Evolutionary conservation across 2,113 vertebrate genomes (phyloP), one percentile per base, ranked within the genome.

Genomic region (Odocoileus hemionus): DNA sequence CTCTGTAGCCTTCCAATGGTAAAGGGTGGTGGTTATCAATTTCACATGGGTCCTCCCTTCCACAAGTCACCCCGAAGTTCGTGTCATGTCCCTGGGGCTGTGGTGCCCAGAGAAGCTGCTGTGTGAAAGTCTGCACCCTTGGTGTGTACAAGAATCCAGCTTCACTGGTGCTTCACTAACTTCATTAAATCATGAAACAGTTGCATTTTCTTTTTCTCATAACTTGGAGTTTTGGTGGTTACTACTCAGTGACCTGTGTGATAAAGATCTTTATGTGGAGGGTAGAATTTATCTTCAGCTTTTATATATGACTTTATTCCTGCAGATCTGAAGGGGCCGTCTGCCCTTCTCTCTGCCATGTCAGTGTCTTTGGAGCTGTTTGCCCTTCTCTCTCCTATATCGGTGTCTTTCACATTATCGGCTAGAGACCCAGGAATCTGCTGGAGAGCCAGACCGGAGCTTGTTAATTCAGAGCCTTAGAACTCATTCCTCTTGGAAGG

Each of bases 211-310:
- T 57, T 92, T 85, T 85, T 64, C 55, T 92, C 79, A 39, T 58
- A 89, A 89, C 70, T 95, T 58, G 47, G 28, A 43, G 76, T 86
- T 96, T 54, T 50, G 28, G 30, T 45, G 47, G 45, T 91, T 64
- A 89, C 39, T 45, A 64, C 6, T 58, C 85, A 36, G 79, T 33
- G n/a, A 91, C 85, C 13, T 17, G 43, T 7, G 67, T 6, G 55
- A 8, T 80, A 95, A 92, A 55, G 39, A 83, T 57, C 89, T 96
- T 95, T 43, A 96, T 74, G 83, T 89, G 89, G 28, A 36, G 30
- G 55, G 14, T 21, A 47, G 19, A 47, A 76, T 39, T 84, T 90
- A 87, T 88, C 89, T 95, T 89, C 74, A 58, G 25, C 57, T 89
- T 95, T 87, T 15, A 85, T 82, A 78, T 52, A 74, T 58, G 19